These are phyloP conservation scores for Calliopum simillimum DNA, from an alignment of 2,888 invertebrate genomes.

Conservation along the genomic window DNA sequence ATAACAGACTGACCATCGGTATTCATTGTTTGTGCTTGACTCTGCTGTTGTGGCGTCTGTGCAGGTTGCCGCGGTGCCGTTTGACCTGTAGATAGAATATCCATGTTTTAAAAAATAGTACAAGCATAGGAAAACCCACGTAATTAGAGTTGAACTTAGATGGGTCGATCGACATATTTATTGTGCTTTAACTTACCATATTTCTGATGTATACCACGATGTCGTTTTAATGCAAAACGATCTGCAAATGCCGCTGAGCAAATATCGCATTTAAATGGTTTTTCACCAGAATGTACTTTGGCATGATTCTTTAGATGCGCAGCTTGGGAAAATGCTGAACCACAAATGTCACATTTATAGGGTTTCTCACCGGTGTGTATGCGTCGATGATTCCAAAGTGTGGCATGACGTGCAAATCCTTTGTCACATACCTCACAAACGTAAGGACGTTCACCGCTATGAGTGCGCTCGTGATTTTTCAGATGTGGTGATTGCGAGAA, in stretches of 20 bases:
- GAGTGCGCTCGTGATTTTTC: slow-evolving; percentile 89
- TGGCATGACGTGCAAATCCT: slow-evolving; percentile 88
- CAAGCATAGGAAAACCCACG: too few species aligned
- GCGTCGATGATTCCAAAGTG: slow-evolving; percentile 88
- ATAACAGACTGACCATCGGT: slow-evolving; percentile 55
- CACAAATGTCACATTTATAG: slow-evolving; percentile 84
- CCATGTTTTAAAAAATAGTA: too few species aligned
- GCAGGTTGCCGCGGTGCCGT: slow-evolving; percentile 69
- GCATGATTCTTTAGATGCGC: slow-evolving; percentile 91
- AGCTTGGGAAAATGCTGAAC: slow-evolving; percentile 91
- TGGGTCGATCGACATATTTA: not conserved
- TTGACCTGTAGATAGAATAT: slow-evolving; percentile 52
- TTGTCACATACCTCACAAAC: slow-evolving; percentile 91
- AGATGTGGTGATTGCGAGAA: slow-evolving; percentile 90
- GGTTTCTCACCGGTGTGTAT: slow-evolving; percentile 81
- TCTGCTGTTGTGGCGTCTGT: slow-evolving; percentile 45
- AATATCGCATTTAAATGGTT: slow-evolving; percentile 85
- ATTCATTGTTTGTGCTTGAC: slow-evolving; percentile 44
- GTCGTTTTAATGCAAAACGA: slow-evolving; percentile 86
- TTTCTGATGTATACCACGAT: slow-evolving; percentile 88
- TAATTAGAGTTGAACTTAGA: too few species aligned
- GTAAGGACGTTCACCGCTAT: slow-evolving; percentile 88
- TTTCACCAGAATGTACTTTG: slow-evolving; percentile 85
- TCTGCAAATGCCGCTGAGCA: slow-evolving; percentile 89
- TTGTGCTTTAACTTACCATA: slow-evolving; percentile 71